Evolutionary conservation across 2,113 vertebrate genomes (phyloP), one percentile per base, ranked within the genome.

Genomic region (Lampris incognitus): DNA sequence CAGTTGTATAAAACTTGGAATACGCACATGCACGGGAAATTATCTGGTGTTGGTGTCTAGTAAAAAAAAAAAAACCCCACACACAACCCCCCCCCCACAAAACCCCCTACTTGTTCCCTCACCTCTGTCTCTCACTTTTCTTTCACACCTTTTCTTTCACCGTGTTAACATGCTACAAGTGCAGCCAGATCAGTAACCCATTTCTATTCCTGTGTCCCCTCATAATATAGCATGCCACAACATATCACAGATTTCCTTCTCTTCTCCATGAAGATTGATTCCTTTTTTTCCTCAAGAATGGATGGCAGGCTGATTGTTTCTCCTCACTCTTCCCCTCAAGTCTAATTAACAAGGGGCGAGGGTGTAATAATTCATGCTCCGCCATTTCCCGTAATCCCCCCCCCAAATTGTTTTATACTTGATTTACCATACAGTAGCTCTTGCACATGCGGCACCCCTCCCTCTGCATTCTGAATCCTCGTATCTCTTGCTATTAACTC

Each of bases 401-500:
- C 55, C 2, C 40, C 37, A 39, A 9, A 58, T 58, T 1, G 8
- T 39, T 58, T 2, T 10, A 3, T 39, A 58, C 37, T 54, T 54
- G 9, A 3, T 3, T 55, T 7, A 46, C 11, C 52, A 55, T 24
- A 24, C n/a, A 55, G 52, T 55, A n/a, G 24, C 2, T n/a, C 52
- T 13, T 55, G 2, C 1, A 55, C 13, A 55, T 5, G 5, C 24
- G 24, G 52, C n/a, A n/a, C 11, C n/a, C 52, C 52, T n/a, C 44
- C 44, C 36, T 8, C 46, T 24, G 2, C 5, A 63, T 63, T 82
- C 66, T 51, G 5, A 73, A 9, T 55, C 24, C 24, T 24, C 11
- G 24, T 39, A 60, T 69, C 75, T 78, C 64, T 69, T 73, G 44
- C 5, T 11, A 4, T 69, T 72, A 8, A 36, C n/a, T 56, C 6